Percentiles rank a stretch among this genome's conserved stretches.
phyloP scores from a whole-genome alignment of 2,888 invertebrate species.

The Aporophyla lueneburgensis region DNA sequence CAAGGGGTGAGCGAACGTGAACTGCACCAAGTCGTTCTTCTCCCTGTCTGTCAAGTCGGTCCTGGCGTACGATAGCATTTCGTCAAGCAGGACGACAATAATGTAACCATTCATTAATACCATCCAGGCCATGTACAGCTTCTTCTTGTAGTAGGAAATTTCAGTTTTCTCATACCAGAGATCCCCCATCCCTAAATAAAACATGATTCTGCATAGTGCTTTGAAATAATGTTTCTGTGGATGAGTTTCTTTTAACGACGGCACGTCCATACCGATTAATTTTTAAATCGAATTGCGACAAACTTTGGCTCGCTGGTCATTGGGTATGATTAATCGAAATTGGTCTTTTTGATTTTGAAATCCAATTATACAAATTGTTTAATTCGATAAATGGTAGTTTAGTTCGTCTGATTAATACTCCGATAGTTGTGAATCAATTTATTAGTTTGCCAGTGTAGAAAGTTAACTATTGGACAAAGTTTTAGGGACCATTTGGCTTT shows the following conservation, averaged over 20 bases:
- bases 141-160: slow-evolving; percentile 52
- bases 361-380: slow-evolving; percentile 59
- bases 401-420: slow-evolving; percentile 37
- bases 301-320: slow-evolving; percentile 30
- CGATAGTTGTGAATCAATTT: slow-evolving; percentile 44
- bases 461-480: slow-evolving; percentile 13
- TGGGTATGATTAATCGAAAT: slow-evolving; percentile 39
- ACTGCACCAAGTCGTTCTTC: slow-evolving; percentile 73
- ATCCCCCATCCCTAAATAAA: slow-evolving; percentile 74
- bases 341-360: slow-evolving; percentile 41
- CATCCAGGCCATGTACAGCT: slow-evolving; percentile 71
- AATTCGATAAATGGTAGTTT: slow-evolving; percentile 61
- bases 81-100: slow-evolving; percentile 68
- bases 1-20: slow-evolving; percentile 73
- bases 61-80: slow-evolving; percentile 70
- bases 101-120: slow-evolving; percentile 71
- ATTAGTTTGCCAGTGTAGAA: slow-evolving; percentile 20
- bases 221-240: slow-evolving; percentile 76
- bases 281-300: slow-evolving; percentile 31
- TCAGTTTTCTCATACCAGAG: slow-evolving; percentile 74
- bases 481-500: slow-evolving; percentile 25
- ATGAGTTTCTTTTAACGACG: slow-evolving; percentile 58
- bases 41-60: slow-evolving; percentile 74
- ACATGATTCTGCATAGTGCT: slow-evolving; percentile 71
- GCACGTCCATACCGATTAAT: slow-evolving; percentile 52